phyloP scores from a whole-genome alignment of 2,113 vertebrate genomes.

The Caranx melampygus region DNA sequence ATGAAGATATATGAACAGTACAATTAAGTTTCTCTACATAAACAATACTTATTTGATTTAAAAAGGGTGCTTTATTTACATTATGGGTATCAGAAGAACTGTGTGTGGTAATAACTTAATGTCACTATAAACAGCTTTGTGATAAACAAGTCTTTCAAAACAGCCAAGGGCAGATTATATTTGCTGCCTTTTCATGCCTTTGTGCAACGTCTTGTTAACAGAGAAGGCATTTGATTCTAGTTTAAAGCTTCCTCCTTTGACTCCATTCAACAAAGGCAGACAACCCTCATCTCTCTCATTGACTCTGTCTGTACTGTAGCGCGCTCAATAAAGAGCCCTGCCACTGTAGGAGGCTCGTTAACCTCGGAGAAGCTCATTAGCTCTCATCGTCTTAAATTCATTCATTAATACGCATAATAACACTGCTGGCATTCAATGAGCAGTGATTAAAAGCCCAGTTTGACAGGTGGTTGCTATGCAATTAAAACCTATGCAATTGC shows the following conservation, averaged over 20 bases:
- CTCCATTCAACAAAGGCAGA: slow-evolving; percentile 35
- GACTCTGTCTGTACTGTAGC: slow-evolving; percentile 31
- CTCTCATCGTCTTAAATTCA: slow-evolving; percentile 66
- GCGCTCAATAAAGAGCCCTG: slow-evolving; percentile 46
- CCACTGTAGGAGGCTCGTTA: slow-evolving; percentile 48
- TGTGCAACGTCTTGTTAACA: slow-evolving; percentile 15
- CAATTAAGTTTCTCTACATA: background rate
- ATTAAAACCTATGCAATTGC: slow-evolving; percentile 66
- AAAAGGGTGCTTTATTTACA: background rate
- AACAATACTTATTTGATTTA: background rate
- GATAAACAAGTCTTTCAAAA: background rate
- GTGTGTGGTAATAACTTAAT: background rate
- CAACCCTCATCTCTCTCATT: slow-evolving; percentile 29
- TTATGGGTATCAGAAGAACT: background rate
- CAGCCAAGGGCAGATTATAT: background rate
- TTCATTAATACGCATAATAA: slow-evolving; percentile 79
- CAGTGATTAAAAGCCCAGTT: slow-evolving; percentile 76
- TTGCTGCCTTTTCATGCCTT: background rate
- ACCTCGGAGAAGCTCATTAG: slow-evolving; percentile 69
- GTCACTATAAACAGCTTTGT: background rate
- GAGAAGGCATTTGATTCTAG: slow-evolving; percentile 17
- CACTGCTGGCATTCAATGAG: slow-evolving; percentile 70
- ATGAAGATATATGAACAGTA: background rate
- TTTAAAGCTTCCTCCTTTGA: slow-evolving; percentile 34
- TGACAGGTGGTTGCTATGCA: slow-evolving; percentile 77